phyloP scores from a whole-genome alignment of 2,113 vertebrate genomes.

The Setophaga kirtlandii region DNA sequence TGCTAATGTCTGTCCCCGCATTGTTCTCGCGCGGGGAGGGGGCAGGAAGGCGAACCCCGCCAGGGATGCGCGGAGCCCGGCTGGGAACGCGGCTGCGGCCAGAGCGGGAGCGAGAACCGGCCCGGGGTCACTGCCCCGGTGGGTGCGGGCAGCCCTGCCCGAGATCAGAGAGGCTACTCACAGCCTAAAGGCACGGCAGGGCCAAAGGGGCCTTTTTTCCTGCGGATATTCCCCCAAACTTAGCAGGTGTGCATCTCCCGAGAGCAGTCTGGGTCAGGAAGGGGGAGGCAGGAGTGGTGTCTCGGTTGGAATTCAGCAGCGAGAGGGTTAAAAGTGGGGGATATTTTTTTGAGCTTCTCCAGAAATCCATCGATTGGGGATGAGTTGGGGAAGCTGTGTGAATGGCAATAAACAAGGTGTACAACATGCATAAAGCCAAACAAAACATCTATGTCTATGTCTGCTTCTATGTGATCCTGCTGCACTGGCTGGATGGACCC shows the following conservation, averaged over 20 bases:
- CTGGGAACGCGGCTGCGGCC: background rate
- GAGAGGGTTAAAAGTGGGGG: background rate
- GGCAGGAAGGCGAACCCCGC: background rate
- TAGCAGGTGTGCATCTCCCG: background rate
- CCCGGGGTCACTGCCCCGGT: background rate
- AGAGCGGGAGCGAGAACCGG: background rate
- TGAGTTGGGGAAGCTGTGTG: background rate
- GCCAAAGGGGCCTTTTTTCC: background rate
- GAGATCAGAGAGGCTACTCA: background rate
- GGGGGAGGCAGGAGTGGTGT: background rate
- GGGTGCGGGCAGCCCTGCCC: background rate
- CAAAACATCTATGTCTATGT: background rate
- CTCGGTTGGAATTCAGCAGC: background rate
- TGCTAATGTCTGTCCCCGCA: conserved; percentile 65
- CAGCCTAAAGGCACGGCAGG: background rate
- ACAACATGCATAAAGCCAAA: background rate
- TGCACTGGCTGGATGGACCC: background rate
- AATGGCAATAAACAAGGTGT: background rate
- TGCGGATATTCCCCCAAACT: background rate
- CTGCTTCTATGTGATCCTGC: background rate
- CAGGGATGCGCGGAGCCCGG: background rate
- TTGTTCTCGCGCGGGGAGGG: conserved; percentile 57
- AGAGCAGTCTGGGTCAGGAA: background rate
- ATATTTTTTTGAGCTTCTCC: background rate
- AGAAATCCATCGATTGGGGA: background rate